These are phyloP conservation scores for Bombus affinis DNA, from an alignment of 1,140 invertebrate species.

Conservation along the genomic window DNA sequence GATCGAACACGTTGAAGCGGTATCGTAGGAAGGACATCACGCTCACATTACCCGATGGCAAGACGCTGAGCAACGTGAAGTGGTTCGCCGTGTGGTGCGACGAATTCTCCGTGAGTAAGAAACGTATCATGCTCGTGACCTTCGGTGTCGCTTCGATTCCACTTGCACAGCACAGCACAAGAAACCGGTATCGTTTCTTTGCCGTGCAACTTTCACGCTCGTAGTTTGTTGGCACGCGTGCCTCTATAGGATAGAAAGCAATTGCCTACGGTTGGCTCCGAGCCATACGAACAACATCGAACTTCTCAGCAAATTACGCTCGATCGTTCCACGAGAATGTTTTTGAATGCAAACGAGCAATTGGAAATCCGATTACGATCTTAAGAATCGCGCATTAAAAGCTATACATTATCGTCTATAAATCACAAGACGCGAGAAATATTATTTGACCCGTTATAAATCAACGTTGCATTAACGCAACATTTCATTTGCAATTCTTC, in stretches of 20 bases:
- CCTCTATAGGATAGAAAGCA: conserved; percentile 29
- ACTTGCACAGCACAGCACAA: conserved; percentile 20
- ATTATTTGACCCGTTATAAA: not conserved
- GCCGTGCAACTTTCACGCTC: conserved; percentile 68
- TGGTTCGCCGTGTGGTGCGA: conserved; percentile 96
- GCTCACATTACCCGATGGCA: conserved; percentile 92
- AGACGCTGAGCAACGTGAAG: conserved; percentile 90
- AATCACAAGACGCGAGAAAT: no score
- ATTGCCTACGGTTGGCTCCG: conserved; percentile 1
- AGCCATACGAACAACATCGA: not conserved
- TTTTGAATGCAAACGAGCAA: not conserved
- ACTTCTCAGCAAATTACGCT: not conserved
- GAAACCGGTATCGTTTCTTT: conserved; percentile 62
- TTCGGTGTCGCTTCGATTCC: conserved; percentile 41
- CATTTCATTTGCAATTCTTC: not conserved
- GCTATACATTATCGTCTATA: not conserved
- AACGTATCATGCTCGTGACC: conserved; percentile 54
- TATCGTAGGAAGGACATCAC: conserved; percentile 92
- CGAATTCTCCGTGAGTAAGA: conserved; percentile 90
- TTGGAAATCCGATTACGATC: conserved; percentile 6
- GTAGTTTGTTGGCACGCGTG: conserved; percentile 24
- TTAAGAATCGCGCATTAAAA: not conserved
- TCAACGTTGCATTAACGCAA: not conserved
- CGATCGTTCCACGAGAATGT: not conserved
- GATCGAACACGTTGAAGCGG: conserved; percentile 86